Evolutionary conservation across 2,113 vertebrate genomes (phyloP), one percentile per base, ranked within the genome.

Genomic region (Oplegnathus fasciatus): DNA sequence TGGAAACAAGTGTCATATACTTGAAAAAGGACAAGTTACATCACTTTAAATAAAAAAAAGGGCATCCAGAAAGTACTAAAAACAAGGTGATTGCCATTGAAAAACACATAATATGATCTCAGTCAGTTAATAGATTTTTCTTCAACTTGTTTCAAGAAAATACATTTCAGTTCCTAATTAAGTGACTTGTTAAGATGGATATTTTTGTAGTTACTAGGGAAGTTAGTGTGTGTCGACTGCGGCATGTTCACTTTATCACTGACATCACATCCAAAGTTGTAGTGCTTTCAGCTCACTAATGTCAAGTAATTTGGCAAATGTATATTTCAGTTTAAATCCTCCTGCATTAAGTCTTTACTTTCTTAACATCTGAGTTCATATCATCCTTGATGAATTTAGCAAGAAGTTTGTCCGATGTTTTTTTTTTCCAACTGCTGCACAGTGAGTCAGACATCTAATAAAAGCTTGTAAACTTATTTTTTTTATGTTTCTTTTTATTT

Each of bases 401-500:
- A 28, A 32, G 4, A 24, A 24, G 54, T 34, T 9, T 9, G 13
- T 42, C 40, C 9, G 7, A 20, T 37, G 9, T 20, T 32, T 26
- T 66, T 71, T 37, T 40, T 30, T 20, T 44, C 6, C 34, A 52
- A 5, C n/a, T 40, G 62, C 50, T 67, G 50, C 46, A 28, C n/a
- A 40, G 20, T 26, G n/a, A 55, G 44, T 22, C 28, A 22, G 9
- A 37, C 22, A 52, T 72, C 32, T 54, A 11, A 44, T 26, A 30
- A 37, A 60, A 22, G 18, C 37, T 37, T 48, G 4, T 46, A 3
- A 24, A 22, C 42, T 37, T 17, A 26, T 10, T 20, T n/a, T 30
- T 13, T 24, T 15, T 72, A 18, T 85, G 58, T 71, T 72, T 42
- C 48, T 34, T 80, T 30, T 37, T 54, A 28, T 40, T 68, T 71